Base-by-base conservation (phyloP, 2,797 vertebrate species). In the Arnoldichthys spilopterus region DNA sequence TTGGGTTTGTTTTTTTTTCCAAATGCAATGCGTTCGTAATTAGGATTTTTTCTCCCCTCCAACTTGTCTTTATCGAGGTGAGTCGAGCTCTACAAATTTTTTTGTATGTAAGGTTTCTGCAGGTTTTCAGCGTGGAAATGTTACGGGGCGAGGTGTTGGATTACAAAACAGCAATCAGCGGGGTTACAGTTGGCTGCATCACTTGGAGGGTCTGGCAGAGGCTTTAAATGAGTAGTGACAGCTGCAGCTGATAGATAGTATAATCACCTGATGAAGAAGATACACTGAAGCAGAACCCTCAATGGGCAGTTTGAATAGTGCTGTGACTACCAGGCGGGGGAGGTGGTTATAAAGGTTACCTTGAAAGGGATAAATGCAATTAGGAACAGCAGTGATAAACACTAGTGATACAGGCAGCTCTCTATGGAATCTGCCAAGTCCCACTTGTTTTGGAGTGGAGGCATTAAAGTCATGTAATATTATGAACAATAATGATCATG, bases 201-300 rank as follows among this genome's bases (percentile, higher is more conserved):
- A 90, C 87, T 91, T 84, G 83, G 80, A 89, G 89, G 88, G 86
- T 87, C 87, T 91, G 86, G 92, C 90, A 89, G 92, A 89, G 91
- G 71, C 91, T 90, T 91, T 92, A 92, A 94, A 94, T 90, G 86
- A 90, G 88, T 88, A 88, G 87, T 89, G 91, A 89, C 92, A 93
- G 92, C 92, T 93, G 92, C 89, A 86, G 85, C 89, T 92, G 92
- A 94, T 90, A 94, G 93, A 94, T 94, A 93, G 91, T 87, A 92
- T 93, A 93, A 94, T 93, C 93, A 93, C 90, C 89, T 92, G 91
- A 93, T 93, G 90, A 89, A 88, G 90, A 90, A 89, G 90, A 91
- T 89, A 88, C 87, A 88, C 82, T 89, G 89, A 90, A 86, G 90
- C 89, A 64, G 71, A 85, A 86, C 84, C 85, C 87, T 93, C 90